Evolutionary conservation across 2,113 vertebrate genomes (phyloP), one percentile per base, ranked within the genome.

Genomic region (Etheostoma spectabile): DNA sequence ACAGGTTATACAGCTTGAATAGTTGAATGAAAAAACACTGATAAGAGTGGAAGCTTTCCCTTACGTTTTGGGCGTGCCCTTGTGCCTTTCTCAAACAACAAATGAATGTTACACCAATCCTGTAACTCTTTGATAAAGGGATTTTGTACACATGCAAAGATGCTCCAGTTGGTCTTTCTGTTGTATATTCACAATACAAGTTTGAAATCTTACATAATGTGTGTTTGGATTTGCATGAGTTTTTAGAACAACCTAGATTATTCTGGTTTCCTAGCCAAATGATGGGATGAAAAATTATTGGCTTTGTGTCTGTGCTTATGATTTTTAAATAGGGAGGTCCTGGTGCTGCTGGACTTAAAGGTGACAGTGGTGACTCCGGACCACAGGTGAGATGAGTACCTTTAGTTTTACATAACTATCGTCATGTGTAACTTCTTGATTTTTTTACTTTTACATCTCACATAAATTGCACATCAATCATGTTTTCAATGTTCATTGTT

Each of bases 301-400:
- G 27, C 21, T 38, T 71, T 63, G n/a, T 63, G n/a, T 72, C 22
- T 77, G 10, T 82, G 38, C 72, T 24, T 62, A 13, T 80, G n/a
- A 84, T 83, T 82, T 52, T 85, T 90, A 75, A 11, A 63, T 57
- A 99, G 98, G 98, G 98, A 70, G 93, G 93, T 61, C 97, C 98
- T 85, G 98, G 98, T 81, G 52, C 95, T 72, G 7, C 96, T 52
- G 98, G 98, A 75, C 96, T 96, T 83, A 99, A 99, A 93, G 98
- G 98, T 85, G 98, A 99, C 80, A 56, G 93, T 63, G 98, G 98
- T n/a, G 98, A 99, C 16, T 79, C 95, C 60, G 98, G 98, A 72
- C 97, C 97, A 64, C 96, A 96, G 96, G 98, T 99, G 92, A 85
- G 74, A 83, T 10, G 13, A 33, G 4, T 27, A 13, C 24, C 1